These are phyloP conservation scores for Dasyurus viverrinus DNA, from an alignment of 2,113 vertebrate species.

Conservation along the genomic window DNA sequence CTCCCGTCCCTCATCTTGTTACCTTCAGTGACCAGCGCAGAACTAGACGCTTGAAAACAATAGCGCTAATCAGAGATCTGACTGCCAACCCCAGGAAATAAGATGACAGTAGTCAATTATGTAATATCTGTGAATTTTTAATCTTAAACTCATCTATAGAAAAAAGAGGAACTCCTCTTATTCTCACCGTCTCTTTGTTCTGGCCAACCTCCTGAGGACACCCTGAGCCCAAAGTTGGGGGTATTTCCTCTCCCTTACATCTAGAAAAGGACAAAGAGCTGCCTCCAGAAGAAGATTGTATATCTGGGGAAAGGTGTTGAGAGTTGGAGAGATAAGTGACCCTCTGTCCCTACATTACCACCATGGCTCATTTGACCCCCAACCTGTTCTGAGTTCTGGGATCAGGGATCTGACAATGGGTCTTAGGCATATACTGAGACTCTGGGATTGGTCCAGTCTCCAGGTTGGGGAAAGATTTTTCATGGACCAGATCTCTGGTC, in stretches of 20 bases:
- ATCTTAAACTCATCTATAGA: neutral
- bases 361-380: neutral
- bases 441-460: neutral
- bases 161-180: neutral
- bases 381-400: neutral
- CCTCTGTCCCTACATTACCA: neutral
- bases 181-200: too few relatives aligned
- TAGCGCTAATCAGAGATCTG: neutral
- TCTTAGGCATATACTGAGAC: neutral
- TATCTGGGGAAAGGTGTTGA: neutral
- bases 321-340: neutral
- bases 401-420: neutral
- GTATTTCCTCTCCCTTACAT: too few relatives aligned
- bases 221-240: neutral
- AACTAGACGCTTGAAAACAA: neutral
- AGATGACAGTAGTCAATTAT: neutral
- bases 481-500: neutral
- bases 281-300: neutral
- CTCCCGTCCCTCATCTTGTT: neutral
- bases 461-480: neutral
- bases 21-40: neutral
- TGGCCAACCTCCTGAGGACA: neutral
- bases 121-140: conserved; percentile 5
- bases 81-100: neutral
- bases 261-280: neutral